Evolutionary conservation across 2,888 invertebrate genomes (phyloP).

Genomic region (Tyria jacobaeae): DNA sequence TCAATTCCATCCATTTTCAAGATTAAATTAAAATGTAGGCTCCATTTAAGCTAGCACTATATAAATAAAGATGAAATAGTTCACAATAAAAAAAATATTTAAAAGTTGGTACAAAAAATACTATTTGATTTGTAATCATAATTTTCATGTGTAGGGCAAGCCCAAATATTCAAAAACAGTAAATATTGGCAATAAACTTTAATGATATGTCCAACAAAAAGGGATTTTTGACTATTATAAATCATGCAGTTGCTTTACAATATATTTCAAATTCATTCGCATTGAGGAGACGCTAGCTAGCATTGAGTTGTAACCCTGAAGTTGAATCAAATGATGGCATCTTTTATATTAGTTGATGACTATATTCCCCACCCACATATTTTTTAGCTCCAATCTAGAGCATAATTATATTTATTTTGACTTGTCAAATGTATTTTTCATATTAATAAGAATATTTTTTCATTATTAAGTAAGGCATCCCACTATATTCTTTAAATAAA

Average conservation of each 20-base stretch:
- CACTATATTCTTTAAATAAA: conserved; percentile 5
- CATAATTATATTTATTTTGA: conserved; percentile 53
- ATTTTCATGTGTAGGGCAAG: neutral
- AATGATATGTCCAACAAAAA: neutral
- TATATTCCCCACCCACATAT: conserved; percentile 67
- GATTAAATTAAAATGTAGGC: too few relatives aligned
- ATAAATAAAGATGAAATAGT: too few relatives aligned
- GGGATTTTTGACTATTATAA: neutral
- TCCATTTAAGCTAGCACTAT: too few relatives aligned
- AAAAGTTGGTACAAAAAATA: too few relatives aligned
- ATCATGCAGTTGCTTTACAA: conserved; percentile 55
- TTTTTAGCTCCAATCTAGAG: conserved; percentile 55
- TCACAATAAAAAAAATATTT: too few relatives aligned
- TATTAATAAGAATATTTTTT: conserved; percentile 28
- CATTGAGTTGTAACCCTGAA: conserved; percentile 61
- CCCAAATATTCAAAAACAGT: too few relatives aligned
- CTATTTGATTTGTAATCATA: too few relatives aligned
- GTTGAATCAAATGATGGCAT: conserved; percentile 67
- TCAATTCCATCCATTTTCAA: too few relatives aligned
- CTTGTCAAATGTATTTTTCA: conserved; percentile 39
- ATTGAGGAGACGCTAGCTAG: conserved; percentile 42
- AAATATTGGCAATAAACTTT: neutral
- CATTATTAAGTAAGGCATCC: conserved; percentile 23
- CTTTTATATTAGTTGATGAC: conserved; percentile 74
- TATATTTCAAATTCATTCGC: conserved; percentile 41